These are phyloP conservation scores for Odontesthes bonariensis DNA, from an alignment of 2,113 vertebrate genomes.

Conservation along the genomic window DNA sequence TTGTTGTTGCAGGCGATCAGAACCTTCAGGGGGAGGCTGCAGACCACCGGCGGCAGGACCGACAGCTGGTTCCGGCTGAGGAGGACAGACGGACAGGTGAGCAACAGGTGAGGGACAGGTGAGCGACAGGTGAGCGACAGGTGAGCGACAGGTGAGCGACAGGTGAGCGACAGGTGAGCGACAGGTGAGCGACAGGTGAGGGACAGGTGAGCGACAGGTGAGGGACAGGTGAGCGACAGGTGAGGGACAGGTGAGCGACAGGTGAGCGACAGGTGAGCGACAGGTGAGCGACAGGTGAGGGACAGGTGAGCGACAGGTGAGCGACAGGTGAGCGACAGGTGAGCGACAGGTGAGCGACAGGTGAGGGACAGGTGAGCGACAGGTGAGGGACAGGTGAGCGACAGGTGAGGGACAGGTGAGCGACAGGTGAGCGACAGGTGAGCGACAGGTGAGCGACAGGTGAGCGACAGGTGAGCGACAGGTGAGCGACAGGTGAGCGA, in stretches of 20 bases:
- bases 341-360: slow-evolving; percentile 3
- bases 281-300: not conserved
- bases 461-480: slow-evolving; percentile 2
- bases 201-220: not conserved
- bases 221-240: not conserved
- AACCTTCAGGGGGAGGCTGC: slow-evolving; percentile 93
- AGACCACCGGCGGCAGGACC: slow-evolving; percentile 89
- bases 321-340: not conserved
- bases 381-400: not conserved
- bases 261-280: slow-evolving; percentile 4
- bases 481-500: slow-evolving; percentile 1
- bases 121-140: not conserved
- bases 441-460: slow-evolving; percentile 1
- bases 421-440: not conserved
- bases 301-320: not conserved
- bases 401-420: too few species aligned
- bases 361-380: not conserved
- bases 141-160: slow-evolving; percentile 1
- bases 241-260: too few species aligned
- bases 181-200: not conserved
- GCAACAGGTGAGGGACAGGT: not conserved
- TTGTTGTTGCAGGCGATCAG: slow-evolving; percentile 98
- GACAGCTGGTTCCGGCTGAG: slow-evolving; percentile 95
- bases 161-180: slow-evolving; percentile 3
- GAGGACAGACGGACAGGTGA: not conserved